Conservation (phyloP, 2,888 invertebrate genomes). For the Gerris lacustris region DNA sequence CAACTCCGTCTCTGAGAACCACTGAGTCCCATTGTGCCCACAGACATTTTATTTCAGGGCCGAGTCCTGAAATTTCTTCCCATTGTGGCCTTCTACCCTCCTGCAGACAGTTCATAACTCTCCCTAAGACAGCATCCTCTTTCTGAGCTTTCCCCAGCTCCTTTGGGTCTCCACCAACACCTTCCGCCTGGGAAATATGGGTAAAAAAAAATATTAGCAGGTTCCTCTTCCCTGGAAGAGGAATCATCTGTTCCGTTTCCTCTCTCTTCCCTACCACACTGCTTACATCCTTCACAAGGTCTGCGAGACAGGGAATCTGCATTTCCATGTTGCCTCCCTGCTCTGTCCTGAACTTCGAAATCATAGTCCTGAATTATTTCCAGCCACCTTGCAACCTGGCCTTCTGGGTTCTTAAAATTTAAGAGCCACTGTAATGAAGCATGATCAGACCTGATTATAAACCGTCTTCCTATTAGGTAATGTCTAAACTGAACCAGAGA, state of each 20-base stretch:
- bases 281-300: conserved; percentile 17
- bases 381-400: conserved; percentile 31
- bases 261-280: background rate
- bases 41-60: background rate
- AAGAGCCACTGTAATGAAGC: conserved; percentile 10
- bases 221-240: no score
- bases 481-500: no score
- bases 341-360: conserved; percentile 30
- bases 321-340: conserved; percentile 27
- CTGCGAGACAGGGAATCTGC: conserved; percentile 29
- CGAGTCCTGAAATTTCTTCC: background rate
- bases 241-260: no score
- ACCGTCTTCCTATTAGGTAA: background rate
- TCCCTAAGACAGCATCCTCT: conserved; percentile 1
- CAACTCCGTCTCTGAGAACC: conserved; percentile 1
- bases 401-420: conserved; percentile 9
- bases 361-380: conserved; percentile 32
- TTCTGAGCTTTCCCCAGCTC: background rate
- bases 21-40: conserved; percentile 22
- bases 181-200: conserved; percentile 6
- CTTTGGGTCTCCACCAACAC: background rate
- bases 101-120: background rate
- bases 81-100: conserved; percentile 3
- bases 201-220: background rate
- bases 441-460: conserved; percentile 12